phyloP scores from a whole-genome alignment of 2,113 vertebrate genomes.

The Paralichthys olivaceus region DNA sequence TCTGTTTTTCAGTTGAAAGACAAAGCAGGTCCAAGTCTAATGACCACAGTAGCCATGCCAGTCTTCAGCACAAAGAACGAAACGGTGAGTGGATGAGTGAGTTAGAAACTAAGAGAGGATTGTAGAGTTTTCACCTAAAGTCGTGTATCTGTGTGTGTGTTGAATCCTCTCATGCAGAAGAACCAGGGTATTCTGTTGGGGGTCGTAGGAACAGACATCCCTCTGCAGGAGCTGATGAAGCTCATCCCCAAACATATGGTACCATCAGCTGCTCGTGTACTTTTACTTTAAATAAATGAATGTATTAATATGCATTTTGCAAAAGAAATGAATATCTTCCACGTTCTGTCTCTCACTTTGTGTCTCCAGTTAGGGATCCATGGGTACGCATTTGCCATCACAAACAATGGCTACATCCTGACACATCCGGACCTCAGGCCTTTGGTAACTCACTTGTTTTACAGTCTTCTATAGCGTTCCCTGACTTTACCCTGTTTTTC shows the following conservation, averaged over 20 bases:
- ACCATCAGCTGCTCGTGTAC: conserved; percentile 61
- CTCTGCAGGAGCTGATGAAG: conserved; percentile 97
- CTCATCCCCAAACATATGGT: conserved; percentile 99
- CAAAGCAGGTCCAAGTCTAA: conserved; percentile 89
- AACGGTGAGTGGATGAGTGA: conserved; percentile 83
- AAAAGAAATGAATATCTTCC: not conserved
- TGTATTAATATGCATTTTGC: conserved; percentile 9
- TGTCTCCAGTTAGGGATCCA: conserved; percentile 94
- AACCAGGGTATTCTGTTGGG: conserved; percentile 97
- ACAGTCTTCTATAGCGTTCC: conserved; percentile 48
- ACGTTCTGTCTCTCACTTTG: conserved; percentile 18
- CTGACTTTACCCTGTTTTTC: conserved; percentile 62
- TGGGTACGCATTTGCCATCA: conserved; percentile 96
- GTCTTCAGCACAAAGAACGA: conserved; percentile 99
- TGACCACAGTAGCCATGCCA: conserved; percentile 98
- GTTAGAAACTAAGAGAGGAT: not conserved
- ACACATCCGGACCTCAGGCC: conserved; percentile 96
- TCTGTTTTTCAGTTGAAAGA: conserved; percentile 84
- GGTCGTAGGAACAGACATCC: conserved; percentile 98
- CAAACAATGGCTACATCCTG: conserved; percentile 98
- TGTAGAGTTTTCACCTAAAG: conserved; percentile 28
- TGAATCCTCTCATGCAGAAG: conserved; percentile 83
- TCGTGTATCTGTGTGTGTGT: conserved; percentile 20
- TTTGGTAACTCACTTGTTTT: conserved; percentile 86
- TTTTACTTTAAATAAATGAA: conserved; percentile 33